Conservation (phyloP, 2,113 vertebrate species). For the Pyxicephalus adspersus region DNA sequence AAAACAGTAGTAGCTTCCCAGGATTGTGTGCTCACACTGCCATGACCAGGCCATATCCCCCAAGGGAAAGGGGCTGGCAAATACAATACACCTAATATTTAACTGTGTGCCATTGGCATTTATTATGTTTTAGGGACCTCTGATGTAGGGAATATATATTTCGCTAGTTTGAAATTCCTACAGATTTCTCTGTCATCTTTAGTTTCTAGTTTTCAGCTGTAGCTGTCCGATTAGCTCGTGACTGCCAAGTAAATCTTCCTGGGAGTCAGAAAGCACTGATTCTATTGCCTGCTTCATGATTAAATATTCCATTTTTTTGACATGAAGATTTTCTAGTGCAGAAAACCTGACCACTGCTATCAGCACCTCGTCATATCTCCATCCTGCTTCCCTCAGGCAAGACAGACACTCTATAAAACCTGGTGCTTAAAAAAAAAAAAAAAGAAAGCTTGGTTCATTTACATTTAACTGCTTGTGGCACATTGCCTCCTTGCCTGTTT, state of each 20-base stretch:
- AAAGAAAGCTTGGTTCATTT: not conserved
- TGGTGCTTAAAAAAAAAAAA: not conserved
- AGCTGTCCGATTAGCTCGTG: slow-evolving; percentile 19
- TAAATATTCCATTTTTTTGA: slow-evolving; percentile 39
- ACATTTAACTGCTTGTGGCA: slow-evolving; percentile 20
- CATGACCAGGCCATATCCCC: no score
- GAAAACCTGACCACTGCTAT: slow-evolving; percentile 26
- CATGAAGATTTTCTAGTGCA: slow-evolving; percentile 3
- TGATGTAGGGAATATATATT: not conserved
- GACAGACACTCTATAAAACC: not conserved
- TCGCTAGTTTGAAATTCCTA: not conserved
- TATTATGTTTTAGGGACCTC: no score
- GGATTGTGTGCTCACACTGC: no score
- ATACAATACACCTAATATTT: no score
- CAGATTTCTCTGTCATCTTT: not conserved
- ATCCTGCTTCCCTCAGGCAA: not conserved
- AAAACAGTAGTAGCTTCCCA: no score
- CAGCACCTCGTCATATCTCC: not conserved
- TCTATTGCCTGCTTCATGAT: slow-evolving; percentile 31
- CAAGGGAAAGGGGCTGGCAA: no score
- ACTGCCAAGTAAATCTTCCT: slow-evolving; percentile 30
- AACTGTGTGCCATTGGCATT: no score
- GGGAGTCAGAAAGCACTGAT: slow-evolving; percentile 10
- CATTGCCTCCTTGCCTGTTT: not conserved
- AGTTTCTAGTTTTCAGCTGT: slow-evolving; percentile 14